Conservation (phyloP, 2,888 invertebrate species). For the Rhyacophila evoluta region DNA sequence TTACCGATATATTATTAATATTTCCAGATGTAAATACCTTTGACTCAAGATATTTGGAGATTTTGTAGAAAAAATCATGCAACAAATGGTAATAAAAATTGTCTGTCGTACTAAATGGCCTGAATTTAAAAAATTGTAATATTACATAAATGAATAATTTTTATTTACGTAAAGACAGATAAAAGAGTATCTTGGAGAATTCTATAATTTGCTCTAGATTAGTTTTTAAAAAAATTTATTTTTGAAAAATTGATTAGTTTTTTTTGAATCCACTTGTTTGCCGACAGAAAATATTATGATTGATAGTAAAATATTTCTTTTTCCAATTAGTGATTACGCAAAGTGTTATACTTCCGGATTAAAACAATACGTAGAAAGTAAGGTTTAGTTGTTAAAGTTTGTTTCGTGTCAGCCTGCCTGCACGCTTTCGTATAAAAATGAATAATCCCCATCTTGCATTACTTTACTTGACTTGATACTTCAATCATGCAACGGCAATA, state of each 20-base stretch:
- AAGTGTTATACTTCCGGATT: slow-evolving; percentile 33
- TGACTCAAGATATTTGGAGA: too few species aligned
- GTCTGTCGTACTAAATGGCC: too few species aligned
- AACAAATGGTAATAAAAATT: too few species aligned
- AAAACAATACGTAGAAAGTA: slow-evolving; percentile 40
- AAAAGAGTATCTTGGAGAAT: too few species aligned
- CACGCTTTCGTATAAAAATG: slow-evolving; percentile 22
- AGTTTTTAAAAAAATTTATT: too few species aligned
- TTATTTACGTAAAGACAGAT: too few species aligned
- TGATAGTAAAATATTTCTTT: slow-evolving; percentile 1
- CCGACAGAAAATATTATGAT: background rate
- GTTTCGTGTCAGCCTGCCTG: background rate
- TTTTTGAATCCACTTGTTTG: background rate
- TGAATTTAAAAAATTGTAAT: too few species aligned
- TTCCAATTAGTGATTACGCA: background rate
- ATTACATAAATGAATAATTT: too few species aligned
- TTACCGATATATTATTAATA: too few species aligned
- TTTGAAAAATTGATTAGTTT: background rate
- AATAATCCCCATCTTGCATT: background rate
- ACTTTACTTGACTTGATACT: background rate
- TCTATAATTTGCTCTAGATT: too few species aligned
- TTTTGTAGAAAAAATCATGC: too few species aligned
- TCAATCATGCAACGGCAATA: background rate
- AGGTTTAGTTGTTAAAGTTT: background rate
- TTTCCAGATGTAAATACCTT: too few species aligned